Conservation (phyloP, 2,797 vertebrate genomes). For the Acanthornis magna region DNA sequence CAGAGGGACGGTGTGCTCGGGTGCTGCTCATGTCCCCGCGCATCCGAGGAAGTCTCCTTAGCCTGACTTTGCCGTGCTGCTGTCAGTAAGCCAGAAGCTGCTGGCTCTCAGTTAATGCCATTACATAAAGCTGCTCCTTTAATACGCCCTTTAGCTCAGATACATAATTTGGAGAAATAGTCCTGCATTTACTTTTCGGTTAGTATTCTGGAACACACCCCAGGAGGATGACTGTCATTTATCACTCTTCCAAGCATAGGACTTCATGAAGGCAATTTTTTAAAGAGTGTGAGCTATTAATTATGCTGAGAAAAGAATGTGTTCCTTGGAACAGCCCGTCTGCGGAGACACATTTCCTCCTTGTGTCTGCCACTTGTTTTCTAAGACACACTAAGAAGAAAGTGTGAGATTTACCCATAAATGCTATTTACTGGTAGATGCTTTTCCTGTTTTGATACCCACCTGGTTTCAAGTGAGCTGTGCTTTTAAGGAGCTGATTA, state of each 20-base stretch:
- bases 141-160: background rate
- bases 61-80: background rate
- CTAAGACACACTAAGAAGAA: background rate
- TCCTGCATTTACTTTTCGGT: slow-evolving; percentile 49
- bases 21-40: rapidly evolving
- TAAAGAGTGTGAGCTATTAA: background rate
- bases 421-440: background rate
- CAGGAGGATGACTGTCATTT: slow-evolving; percentile 9
- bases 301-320: background rate
- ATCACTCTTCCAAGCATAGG: slow-evolving; percentile 14
- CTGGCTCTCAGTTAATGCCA: slow-evolving; percentile 14
- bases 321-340: background rate
- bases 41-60: background rate
- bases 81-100: slow-evolving; percentile 1
- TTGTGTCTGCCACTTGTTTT: background rate
- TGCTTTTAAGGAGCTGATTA: background rate
- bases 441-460: background rate
- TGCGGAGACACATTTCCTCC: background rate
- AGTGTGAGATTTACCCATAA: background rate
- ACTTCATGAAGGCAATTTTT: slow-evolving; percentile 39
- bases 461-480: background rate
- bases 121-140: slow-evolving; percentile 31
- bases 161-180: slow-evolving; percentile 52
- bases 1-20: rapidly evolving
- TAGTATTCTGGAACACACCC: slow-evolving; percentile 44